Base-by-base conservation (phyloP, 2,888 invertebrate species). In the Cotesia congregata region DNA sequence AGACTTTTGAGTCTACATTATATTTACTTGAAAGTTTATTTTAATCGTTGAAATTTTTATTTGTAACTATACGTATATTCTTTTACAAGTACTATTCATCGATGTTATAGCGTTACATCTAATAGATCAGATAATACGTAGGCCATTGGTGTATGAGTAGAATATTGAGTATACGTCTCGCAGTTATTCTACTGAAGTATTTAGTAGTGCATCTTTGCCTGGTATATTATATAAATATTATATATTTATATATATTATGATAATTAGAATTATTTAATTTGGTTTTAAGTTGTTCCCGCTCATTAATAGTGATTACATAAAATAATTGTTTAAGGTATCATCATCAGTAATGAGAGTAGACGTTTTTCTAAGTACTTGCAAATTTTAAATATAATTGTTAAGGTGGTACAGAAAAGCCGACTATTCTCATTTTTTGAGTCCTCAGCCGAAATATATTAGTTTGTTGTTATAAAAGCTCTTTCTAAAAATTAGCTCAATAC, bases 1-100 rank as follows among this genome's bases (percentile, higher is more conserved):
- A 91, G 92, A 90, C 83, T 86, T 85, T 82, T 84, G 81, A 82
- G 82, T 83, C 82, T 83, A 82, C 85, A 85, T 80, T 84, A 87
- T 67, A 67, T 59, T 65, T 39, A 67, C 67, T 72, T 12, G 1
- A 20, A n/a, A 39, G 5, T 69, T 69, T 40, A 41, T 50, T 50
- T 50, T 67, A 15, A 3, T 64, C 67, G 17, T 15, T 50, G 20
- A 41, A 15, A 40, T 59, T 67, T 67, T 39, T 17, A 40, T 7
- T 62, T 50, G 20, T 15, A 1, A 77, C 50, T 41, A 41, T 41
- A 41, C 80, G 68, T 71, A 81, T 82, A 83, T 78, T 82, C 83
- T 82, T 85, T 86, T 85, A 50, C 12, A 50, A 50, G 12, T 9
- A 50, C 50, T 86, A 83, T 86, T 85, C 86, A 82, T 88, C 83